Evolutionary conservation across 2,888 invertebrate species (phyloP), one percentile per base, ranked within the genome.

Genomic region (Maniola hyperantus): DNA sequence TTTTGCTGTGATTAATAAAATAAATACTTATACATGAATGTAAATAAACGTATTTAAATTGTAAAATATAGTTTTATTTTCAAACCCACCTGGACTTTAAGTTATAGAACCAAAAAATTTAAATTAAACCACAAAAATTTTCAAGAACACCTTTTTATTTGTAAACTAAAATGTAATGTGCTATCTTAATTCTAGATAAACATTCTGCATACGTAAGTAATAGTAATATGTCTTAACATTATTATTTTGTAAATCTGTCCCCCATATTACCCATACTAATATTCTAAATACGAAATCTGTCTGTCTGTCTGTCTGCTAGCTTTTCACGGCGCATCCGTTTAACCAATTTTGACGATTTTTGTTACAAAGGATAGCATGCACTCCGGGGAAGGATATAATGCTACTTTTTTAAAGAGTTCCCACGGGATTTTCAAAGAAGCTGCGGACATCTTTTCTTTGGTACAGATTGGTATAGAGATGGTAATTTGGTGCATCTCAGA

Each of bases 21-120:
- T 15, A 11, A 18, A 18, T 8, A 33, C n/a, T n/a, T 46, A 39
- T 20, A 20, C 39, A 26, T 51, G 7, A 65, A 33, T 62, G 51
- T 64, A 51, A 68, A 39, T 51, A 58, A 55, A 55, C 8, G 15
- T 18, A 36, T 39, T 55, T 15, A 55, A 36, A 55, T 55, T 4
- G 39, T 10, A 10, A 58, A 54, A 57, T 1, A 57, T 55, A 64
- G n/a, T 48, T 39, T 65, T 34, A 65, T 36, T 39, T 20, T 66
- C 10, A 39, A 11, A 11, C 11, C 36, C 36, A 0, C 10, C 11
- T 5, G 39, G 39, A 39, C 39, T 39, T 5, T 4, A 39, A 10
- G 8, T 39, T 39, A 11, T 10, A 11, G 11, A 48, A 15, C 8
- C 15, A 15, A 48, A 6, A 48, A 26, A 26, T 26, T 2, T 18